Evolutionary conservation across 1,140 invertebrate species (phyloP).

Genomic region (Araneus ventricosus): DNA sequence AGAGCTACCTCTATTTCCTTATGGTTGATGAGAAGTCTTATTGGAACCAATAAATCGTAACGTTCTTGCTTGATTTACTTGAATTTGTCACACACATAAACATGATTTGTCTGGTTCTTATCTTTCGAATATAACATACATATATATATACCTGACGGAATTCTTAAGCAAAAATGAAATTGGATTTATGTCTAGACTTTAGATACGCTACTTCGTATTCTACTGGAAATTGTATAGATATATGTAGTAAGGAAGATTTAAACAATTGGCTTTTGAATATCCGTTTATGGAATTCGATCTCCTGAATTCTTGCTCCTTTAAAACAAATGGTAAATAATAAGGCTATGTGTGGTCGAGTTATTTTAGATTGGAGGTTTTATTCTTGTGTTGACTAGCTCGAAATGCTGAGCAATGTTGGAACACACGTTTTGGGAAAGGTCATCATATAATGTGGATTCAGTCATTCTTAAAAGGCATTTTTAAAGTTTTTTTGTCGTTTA

Average conservation of each 20-base stretch:
- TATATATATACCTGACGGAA: not conserved
- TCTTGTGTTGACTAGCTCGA: not conserved
- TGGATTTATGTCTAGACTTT: not conserved
- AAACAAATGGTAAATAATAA: not conserved
- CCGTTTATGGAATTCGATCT: not conserved
- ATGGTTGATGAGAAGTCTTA: conserved; percentile 13
- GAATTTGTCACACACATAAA: conserved; percentile 20
- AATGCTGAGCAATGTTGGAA: too few relatives aligned
- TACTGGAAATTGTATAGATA: not conserved
- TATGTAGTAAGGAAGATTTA: not conserved
- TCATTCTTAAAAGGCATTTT: too few relatives aligned
- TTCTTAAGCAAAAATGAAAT: not conserved
- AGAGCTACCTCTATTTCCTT: conserved; percentile 1
- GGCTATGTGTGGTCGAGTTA: not conserved
- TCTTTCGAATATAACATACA: not conserved
- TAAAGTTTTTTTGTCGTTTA: too few relatives aligned
- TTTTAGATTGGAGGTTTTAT: not conserved
- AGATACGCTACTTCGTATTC: not conserved
- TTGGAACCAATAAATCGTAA: conserved; percentile 5
- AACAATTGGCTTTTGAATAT: conserved; percentile 16
- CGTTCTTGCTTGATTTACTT: conserved; percentile 4
- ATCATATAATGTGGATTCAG: too few relatives aligned
- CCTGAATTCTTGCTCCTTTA: not conserved
- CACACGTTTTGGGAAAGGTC: too few relatives aligned
- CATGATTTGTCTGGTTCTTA: not conserved